Evolutionary conservation across 2,888 invertebrate genomes (phyloP).

Genomic region (Synanthedon formicaeformis): DNA sequence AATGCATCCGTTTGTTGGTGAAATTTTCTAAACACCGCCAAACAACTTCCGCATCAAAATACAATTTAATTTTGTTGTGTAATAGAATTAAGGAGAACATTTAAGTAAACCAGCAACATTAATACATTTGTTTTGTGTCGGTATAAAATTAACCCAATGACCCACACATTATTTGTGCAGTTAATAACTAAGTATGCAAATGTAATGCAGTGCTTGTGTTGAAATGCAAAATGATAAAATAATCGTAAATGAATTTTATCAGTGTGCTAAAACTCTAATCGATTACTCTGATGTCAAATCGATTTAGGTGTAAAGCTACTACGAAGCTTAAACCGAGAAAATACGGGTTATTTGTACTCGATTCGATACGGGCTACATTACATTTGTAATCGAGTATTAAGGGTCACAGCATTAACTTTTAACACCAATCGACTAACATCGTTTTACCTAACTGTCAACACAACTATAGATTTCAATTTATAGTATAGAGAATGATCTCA

Average conservation of each 20-base stretch:
- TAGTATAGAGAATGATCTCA: neutral
- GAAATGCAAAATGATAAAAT: constrained; percentile 39
- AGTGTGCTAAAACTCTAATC: constrained; percentile 43
- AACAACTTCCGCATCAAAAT: too few species aligned
- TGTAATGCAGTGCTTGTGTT: constrained; percentile 10
- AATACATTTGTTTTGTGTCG: too few species aligned
- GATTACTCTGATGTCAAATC: constrained; percentile 62
- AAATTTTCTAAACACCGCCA: too few species aligned
- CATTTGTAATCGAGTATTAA: constrained; percentile 29
- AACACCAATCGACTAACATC: constrained; percentile 4
- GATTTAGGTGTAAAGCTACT: constrained; percentile 60
- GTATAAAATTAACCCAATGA: too few species aligned
- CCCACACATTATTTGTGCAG: too few species aligned
- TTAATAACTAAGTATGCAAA: neutral
- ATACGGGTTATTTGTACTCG: constrained; percentile 53
- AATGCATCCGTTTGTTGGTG: too few species aligned
- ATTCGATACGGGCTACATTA: constrained; percentile 51
- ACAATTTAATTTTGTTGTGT: too few species aligned
- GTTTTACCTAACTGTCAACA: constrained; percentile 4
- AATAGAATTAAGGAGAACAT: too few species aligned
- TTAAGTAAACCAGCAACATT: too few species aligned
- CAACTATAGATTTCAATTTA: neutral
- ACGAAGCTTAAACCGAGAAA: constrained; percentile 27
- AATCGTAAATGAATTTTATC: constrained; percentile 50
- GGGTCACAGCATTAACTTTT: neutral